Base-by-base conservation (phyloP, 2,113 vertebrate species). In the Amazona vittata region DNA sequence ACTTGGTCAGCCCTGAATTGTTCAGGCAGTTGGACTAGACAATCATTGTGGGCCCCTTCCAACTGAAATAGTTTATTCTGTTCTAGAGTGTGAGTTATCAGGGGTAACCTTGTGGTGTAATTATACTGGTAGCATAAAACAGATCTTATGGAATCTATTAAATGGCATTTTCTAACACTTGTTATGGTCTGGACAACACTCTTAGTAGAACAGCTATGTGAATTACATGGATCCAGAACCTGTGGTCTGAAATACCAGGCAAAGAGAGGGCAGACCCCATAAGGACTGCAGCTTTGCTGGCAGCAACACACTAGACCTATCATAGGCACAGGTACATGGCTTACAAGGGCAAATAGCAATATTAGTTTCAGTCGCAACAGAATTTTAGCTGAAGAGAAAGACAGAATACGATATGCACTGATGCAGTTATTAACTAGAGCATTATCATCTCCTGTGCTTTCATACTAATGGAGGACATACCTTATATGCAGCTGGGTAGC, bases 41-140 rank as follows among this genome's bases (percentile, higher is more conserved):
- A 24, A 24, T 68, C 1, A 2, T 3, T 59, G 22, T 29, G 63
- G 10, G 8, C 31, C 37, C 19, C 15, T 57, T 67, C 7, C 59
- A 84, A 44, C 6, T 15, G n/a, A 81, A 74, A 33, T 60, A 31
- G 39, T 46, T 28, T 63, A 2, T 52, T 69, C 20, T 50, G 2
- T 44, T 77, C 26, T 62, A 31, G 67, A 21, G 12, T 2, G 0
- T 41, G 29, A 86, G 25, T 73, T 9, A 84, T 62, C 7, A 47
- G n/a, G 62, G 62, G 6, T 31, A 94, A 79, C 9, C 2, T 17
- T 53, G 9, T 46, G 6, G 12, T 75, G 15, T 19, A 82, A 46
- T 75, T 85, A 47, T 8, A 11, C 15, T 15, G 13, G 5, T 15
- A 67, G 6, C 25, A 15, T 20, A 60, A 0, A 0, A 60, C 16